phyloP scores from a whole-genome alignment of 2,113 vertebrate species.

The Callipepla squamata region DNA sequence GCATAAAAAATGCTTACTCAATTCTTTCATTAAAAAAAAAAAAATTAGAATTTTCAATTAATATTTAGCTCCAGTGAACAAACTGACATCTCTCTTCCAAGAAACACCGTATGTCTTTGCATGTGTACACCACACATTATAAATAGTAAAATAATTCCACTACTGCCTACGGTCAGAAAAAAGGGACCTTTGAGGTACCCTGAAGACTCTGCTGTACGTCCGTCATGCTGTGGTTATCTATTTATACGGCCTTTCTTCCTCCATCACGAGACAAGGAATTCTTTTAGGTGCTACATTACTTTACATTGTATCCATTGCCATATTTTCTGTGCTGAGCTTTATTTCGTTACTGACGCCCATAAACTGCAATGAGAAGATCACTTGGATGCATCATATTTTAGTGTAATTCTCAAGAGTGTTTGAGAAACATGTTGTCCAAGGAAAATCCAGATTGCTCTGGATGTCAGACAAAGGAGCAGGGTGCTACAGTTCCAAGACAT shows the following conservation, averaged over 20 bases:
- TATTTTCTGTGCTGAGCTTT: background rate
- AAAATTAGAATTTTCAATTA: background rate
- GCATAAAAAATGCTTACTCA: background rate
- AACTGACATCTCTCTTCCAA: background rate
- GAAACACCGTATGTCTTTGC: fast-evolving
- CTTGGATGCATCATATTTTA: background rate
- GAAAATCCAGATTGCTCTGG: background rate
- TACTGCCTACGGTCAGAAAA: background rate
- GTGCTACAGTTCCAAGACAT: background rate
- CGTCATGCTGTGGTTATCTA: background rate
- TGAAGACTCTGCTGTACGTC: background rate
- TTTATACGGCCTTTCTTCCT: background rate
- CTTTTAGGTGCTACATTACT: background rate
- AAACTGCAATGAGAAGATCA: background rate
- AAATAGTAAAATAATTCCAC: no score
- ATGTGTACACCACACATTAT: no score
- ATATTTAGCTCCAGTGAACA: background rate
- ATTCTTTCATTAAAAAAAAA: background rate
- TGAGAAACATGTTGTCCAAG: background rate
- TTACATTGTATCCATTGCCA: background rate
- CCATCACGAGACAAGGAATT: background rate
- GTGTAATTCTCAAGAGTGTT: background rate
- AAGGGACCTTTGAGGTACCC: background rate
- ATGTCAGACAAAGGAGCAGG: background rate
- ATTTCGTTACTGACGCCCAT: background rate